Percentiles rank a stretch among this genome's conserved stretches.
Conservation (phyloP, 2,888 invertebrate genomes). For the Aspidiotus rigidus region DNA sequence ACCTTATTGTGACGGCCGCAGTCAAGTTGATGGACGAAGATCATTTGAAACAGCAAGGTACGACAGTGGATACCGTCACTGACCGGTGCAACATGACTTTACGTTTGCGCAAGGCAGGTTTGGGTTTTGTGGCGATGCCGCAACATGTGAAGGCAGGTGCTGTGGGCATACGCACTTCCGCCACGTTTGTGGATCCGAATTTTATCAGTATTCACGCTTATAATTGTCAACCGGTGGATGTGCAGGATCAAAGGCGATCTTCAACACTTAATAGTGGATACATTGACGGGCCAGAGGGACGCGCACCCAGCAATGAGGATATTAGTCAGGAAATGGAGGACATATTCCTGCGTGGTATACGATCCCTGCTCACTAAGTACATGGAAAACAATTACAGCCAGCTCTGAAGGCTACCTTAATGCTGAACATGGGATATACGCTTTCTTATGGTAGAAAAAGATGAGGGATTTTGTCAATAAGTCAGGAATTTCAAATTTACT, state of each 20-base stretch:
- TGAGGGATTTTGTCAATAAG: too few species aligned
- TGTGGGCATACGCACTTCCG: slow-evolving; percentile 38
- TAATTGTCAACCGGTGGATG: slow-evolving; percentile 50
- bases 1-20: slow-evolving; percentile 64
- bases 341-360: slow-evolving; percentile 71
- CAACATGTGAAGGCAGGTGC: slow-evolving; percentile 39
- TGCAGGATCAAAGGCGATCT: slow-evolving; percentile 29
- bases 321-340: slow-evolving; percentile 74
- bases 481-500: too few species aligned
- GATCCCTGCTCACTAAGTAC: slow-evolving; percentile 64
- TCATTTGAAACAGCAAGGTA: slow-evolving; percentile 34
- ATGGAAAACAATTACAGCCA: slow-evolving; percentile 74
- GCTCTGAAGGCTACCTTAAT: slow-evolving; percentile 77
- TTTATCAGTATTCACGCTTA: slow-evolving; percentile 79
- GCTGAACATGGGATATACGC: slow-evolving; percentile 78
- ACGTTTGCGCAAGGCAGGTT: slow-evolving; percentile 57
- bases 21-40: slow-evolving; percentile 40
- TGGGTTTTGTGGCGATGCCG: slow-evolving; percentile 53
- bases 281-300: slow-evolving; percentile 22
- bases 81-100: slow-evolving; percentile 69
- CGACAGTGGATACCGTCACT: slow-evolving; percentile 40
- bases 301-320: slow-evolving; percentile 45
- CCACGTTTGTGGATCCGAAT: slow-evolving; percentile 73
- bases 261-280: slow-evolving; percentile 2
- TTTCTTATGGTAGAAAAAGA: slow-evolving; percentile 63